These are phyloP conservation scores for Suricata suricatta DNA, from an alignment of 2,113 vertebrate genomes.

Conservation along the genomic window DNA sequence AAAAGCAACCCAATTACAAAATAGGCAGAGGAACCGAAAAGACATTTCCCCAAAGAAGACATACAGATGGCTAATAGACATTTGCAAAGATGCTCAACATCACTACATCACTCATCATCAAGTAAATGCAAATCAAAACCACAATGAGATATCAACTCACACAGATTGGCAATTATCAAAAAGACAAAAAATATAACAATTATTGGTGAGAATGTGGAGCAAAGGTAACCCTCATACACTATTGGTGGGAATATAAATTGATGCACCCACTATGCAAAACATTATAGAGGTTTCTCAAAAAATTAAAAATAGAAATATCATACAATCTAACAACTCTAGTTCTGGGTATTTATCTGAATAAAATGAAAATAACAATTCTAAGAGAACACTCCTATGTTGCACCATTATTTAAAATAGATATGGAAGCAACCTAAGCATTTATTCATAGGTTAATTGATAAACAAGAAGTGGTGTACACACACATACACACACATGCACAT, in stretches of 20 bases:
- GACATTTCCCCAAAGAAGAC: not conserved
- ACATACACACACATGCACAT: not conserved
- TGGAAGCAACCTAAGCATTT: not conserved
- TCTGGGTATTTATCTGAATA: not conserved
- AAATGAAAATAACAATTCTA: not conserved
- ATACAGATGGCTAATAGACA: not conserved
- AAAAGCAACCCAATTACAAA: not conserved
- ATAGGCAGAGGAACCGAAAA: not conserved
- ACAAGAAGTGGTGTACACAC: not conserved
- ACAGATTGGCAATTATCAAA: not conserved
- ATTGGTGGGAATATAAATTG: not conserved
- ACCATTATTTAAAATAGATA: not conserved
- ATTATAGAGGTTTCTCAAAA: not conserved
- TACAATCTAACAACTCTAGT: not conserved
- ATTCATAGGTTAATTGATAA: not conserved
- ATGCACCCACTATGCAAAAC: not conserved
- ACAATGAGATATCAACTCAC: not conserved
- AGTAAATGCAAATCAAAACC: not conserved
- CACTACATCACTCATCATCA: not conserved
- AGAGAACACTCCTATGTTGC: not conserved
- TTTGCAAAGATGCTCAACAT: not conserved
- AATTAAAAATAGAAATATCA: not conserved
- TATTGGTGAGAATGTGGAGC: not conserved
- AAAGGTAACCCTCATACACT: not conserved
- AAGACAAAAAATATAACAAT: not conserved